Conservation (phyloP, 2,113 vertebrate genomes). For the Pitta sordida region DNA sequence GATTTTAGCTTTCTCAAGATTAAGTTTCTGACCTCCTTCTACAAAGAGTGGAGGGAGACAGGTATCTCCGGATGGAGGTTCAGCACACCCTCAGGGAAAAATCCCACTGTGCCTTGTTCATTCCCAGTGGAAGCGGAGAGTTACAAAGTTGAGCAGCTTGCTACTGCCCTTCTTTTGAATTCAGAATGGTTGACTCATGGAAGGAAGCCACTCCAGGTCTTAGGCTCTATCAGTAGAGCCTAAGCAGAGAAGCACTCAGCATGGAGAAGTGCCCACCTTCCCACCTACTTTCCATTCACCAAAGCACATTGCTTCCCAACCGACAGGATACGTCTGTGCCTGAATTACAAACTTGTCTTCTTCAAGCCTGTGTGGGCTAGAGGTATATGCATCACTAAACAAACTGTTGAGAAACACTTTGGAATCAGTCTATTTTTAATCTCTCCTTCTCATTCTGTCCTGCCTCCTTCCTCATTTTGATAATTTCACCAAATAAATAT, state of each 20-base stretch:
- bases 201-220: neutral
- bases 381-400: neutral
- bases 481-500: neutral
- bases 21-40: neutral
- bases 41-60: neutral
- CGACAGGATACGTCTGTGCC: slow-evolving; percentile 6
- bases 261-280: neutral
- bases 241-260: neutral
- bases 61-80: neutral
- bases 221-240: neutral
- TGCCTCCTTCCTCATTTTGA: neutral
- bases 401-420: slow-evolving; percentile 14
- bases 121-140: neutral
- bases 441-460: neutral
- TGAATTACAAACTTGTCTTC: slow-evolving; percentile 25
- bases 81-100: neutral
- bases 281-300: neutral
- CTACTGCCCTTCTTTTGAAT: neutral
- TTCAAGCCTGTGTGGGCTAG: slow-evolving; percentile 12
- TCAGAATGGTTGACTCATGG: neutral
- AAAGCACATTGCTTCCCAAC: neutral
- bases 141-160: neutral
- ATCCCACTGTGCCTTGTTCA: neutral
- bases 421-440: slow-evolving; percentile 5
- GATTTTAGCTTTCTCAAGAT: neutral